phyloP scores from a whole-genome alignment of 2,888 invertebrate species.

The Tanytarsus gracilentus region DNA sequence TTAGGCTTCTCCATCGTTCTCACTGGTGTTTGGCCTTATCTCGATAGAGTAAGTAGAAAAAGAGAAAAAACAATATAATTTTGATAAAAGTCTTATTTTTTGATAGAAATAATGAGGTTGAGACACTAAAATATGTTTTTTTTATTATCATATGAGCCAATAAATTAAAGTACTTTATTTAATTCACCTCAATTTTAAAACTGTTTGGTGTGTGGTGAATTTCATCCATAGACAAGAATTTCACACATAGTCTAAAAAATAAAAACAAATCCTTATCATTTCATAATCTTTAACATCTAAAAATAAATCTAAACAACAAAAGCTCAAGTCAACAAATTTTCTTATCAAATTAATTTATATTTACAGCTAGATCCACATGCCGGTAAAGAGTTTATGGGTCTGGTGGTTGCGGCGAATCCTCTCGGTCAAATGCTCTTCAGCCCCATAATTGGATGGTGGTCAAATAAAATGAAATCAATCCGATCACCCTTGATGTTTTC shows the following conservation, averaged over 20 bases:
- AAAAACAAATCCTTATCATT: too few species aligned
- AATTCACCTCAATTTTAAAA: not conserved
- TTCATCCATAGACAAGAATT: too few species aligned
- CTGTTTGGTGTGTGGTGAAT: too few species aligned
- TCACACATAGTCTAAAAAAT: too few species aligned
- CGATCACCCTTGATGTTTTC: slow-evolving; percentile 63
- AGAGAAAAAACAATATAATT: too few species aligned
- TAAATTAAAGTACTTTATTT: not conserved
- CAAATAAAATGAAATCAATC: slow-evolving; percentile 62
- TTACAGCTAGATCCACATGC: slow-evolving; percentile 68
- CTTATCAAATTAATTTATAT: not conserved
- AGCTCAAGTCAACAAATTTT: not conserved
- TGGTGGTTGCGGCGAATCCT: slow-evolving; percentile 78
- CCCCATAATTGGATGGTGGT: slow-evolving; percentile 76
- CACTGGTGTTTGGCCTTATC: slow-evolving; percentile 81
- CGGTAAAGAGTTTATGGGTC: slow-evolving; percentile 73
- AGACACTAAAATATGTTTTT: too few species aligned
- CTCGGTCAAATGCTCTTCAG: slow-evolving; percentile 80
- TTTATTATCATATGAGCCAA: too few species aligned
- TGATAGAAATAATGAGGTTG: too few species aligned
- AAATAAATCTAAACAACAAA: not conserved
- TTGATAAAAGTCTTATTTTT: too few species aligned
- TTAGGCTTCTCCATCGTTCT: slow-evolving; percentile 79
- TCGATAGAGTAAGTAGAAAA: slow-evolving; percentile 53
- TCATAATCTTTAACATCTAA: too few species aligned